Conservation (phyloP, 2,797 vertebrate species). For the Graptemys geographica region DNA sequence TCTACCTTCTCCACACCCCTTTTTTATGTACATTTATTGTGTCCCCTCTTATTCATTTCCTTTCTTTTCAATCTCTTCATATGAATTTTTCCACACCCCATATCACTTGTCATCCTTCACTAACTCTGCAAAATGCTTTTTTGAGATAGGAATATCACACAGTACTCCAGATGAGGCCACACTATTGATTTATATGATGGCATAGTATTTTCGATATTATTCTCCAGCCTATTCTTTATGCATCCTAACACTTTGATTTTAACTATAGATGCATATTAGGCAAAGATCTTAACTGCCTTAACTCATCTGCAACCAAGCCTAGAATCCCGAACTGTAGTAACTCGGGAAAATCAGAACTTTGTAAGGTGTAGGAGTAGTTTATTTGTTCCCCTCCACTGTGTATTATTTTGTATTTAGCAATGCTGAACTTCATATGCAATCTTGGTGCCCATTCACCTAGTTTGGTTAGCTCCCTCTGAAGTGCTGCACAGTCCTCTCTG, state of each 20-base stretch:
- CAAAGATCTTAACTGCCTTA: neutral
- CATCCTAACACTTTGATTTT: neutral
- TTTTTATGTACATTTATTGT: neutral
- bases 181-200: neutral
- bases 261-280: accelerated
- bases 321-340: neutral
- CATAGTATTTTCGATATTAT: neutral
- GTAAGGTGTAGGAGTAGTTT: neutral
- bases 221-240: accelerated
- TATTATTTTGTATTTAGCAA: neutral
- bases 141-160: neutral
- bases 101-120: neutral
- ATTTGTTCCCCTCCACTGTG: neutral
- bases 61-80: neutral
- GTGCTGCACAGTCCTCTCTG: neutral
- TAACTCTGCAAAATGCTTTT: neutral
- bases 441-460: accelerated
- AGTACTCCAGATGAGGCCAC: neutral
- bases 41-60: neutral
- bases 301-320: neutral
- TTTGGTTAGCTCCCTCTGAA: neutral
- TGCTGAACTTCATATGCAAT: neutral
- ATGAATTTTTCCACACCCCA: neutral
- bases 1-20: neutral
- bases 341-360: neutral